Base-by-base conservation (phyloP, 1,140 invertebrate species). In the Venustaconcha ellipsiformis region DNA sequence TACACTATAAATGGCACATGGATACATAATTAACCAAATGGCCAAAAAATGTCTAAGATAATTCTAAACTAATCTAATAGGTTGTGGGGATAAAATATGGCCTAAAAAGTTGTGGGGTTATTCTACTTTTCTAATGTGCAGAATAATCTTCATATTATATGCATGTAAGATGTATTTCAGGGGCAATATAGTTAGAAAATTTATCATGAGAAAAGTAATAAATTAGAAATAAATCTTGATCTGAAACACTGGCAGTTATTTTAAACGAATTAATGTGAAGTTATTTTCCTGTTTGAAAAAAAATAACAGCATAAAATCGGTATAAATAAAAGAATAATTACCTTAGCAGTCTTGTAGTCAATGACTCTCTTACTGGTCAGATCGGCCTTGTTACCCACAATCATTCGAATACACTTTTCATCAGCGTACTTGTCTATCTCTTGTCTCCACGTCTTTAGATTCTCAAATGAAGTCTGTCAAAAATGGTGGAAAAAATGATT, bases 301-400 rank as follows among this genome's bases (percentile, higher is more conserved):
- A n/a, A 6, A 37, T 11, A 17, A 72, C 30, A n/a, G 15, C 17
- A 26, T 58, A 70, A 20, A 59, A 20, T 20, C n/a, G 5, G 14
- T 13, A 70, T 20, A 14, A 14, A 57, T 26, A 57, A 1, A 26
- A 20, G 68, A 14, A 67, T 23, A 67, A 64, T 70, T 92, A 96
- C 95, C 93, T 97, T 96, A 77, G 96, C 96, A 85, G 94, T 96
- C 82, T 93, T 93, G 88, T 96, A 96, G 88, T 97, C 95, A 57
- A 98, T 96, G 80, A 90, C 89, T 78, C 88, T 88, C 78, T 90
- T 92, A 60, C 90, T 88, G 57, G 91, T 91, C 70, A 89, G 79
- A 73, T 99, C 98, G 92, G 96, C 96, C 92, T 99, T 99, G 91
- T 99, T 99, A 85, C 98, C 98, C 71, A 99, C 97, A 70, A 99